Conservation (phyloP, 2,797 vertebrate genomes). For the Enteromius fasciolatus region DNA sequence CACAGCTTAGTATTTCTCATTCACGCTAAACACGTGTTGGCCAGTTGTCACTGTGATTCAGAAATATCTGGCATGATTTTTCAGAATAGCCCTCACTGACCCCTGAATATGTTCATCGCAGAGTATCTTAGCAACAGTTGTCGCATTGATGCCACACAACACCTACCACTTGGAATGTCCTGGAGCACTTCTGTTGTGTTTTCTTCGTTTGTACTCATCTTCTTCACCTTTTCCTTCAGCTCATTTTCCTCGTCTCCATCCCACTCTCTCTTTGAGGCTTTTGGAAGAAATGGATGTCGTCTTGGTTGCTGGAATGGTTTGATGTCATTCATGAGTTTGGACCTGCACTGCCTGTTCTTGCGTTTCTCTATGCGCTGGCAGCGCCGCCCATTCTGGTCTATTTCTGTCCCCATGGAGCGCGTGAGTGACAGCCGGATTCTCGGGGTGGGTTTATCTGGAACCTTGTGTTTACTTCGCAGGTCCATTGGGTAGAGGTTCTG, state of each 20-base stretch:
- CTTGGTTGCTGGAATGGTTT: constrained; percentile 40
- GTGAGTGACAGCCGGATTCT: constrained; percentile 92
- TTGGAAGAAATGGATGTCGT: constrained; percentile 26
- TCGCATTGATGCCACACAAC: constrained; percentile 38
- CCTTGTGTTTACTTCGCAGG: constrained; percentile 91
- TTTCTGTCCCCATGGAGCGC: constrained; percentile 82
- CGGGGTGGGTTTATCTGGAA: constrained; percentile 76
- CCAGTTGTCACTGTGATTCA: constrained; percentile 15
- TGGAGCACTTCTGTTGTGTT: constrained; percentile 60
- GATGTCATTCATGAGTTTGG: constrained; percentile 57
- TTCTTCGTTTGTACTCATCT: constrained; percentile 33
- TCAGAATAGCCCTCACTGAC: constrained; percentile 40
- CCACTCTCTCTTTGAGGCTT: constrained; percentile 21
- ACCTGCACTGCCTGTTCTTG: constrained; percentile 64
- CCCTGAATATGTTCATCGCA: constrained; percentile 40
- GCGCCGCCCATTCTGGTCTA: constrained; percentile 63
- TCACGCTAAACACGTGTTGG: background rate
- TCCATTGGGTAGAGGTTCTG: constrained; percentile 96
- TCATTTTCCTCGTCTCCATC: constrained; percentile 51
- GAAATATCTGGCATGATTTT: background rate
- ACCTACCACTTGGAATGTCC: constrained; percentile 77
- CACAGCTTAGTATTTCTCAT: background rate
- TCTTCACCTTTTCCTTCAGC: constrained; percentile 65
- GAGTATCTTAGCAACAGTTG: constrained; percentile 59
- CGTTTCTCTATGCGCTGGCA: constrained; percentile 13